Evolutionary conservation across 92 coral and sea anemone species (phyloP).

Genomic region (Actinernus sp.): DNA sequence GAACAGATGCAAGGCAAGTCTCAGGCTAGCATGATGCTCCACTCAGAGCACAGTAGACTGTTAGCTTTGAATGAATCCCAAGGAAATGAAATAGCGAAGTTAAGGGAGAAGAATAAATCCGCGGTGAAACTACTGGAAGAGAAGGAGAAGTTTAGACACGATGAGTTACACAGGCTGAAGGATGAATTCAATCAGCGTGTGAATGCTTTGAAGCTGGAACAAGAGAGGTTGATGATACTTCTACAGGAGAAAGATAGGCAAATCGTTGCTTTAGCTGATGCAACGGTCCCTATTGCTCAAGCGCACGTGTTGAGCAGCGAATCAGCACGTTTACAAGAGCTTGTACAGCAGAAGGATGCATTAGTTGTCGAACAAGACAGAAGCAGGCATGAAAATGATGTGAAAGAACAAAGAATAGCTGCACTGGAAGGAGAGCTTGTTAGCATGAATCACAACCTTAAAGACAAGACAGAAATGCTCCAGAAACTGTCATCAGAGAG

Average conservation of each 20-base stretch:
- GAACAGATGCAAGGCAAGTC: constrained; percentile 90
- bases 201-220: constrained; percentile 76
- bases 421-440: constrained; percentile 58
- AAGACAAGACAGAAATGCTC: constrained; percentile 44
- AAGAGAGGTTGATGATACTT: constrained; percentile 77
- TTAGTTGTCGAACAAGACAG: constrained; percentile 5
- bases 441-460: constrained; percentile 24
- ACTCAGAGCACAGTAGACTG: constrained; percentile 82
- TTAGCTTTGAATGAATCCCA: constrained; percentile 94
- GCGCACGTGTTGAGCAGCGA: background rate
- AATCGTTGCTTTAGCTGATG: constrained; percentile 60
- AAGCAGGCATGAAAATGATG: constrained; percentile 24
- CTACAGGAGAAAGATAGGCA: constrained; percentile 93
- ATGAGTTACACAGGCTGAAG: constrained; percentile 57
- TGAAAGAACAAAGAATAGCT: constrained; percentile 47
- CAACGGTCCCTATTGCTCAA: constrained; percentile 21
- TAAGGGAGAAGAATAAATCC: constrained; percentile 74
- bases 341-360: background rate
- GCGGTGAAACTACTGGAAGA: constrained; percentile 82
- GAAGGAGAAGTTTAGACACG: constrained; percentile 50
- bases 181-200: constrained; percentile 68
- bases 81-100: constrained; percentile 90
- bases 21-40: constrained; percentile 89
- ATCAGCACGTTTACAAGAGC: constrained; percentile 19
- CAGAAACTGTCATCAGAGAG: constrained; percentile 40